Conservation (phyloP, 2,888 invertebrate genomes). For the Macaria liturata region DNA sequence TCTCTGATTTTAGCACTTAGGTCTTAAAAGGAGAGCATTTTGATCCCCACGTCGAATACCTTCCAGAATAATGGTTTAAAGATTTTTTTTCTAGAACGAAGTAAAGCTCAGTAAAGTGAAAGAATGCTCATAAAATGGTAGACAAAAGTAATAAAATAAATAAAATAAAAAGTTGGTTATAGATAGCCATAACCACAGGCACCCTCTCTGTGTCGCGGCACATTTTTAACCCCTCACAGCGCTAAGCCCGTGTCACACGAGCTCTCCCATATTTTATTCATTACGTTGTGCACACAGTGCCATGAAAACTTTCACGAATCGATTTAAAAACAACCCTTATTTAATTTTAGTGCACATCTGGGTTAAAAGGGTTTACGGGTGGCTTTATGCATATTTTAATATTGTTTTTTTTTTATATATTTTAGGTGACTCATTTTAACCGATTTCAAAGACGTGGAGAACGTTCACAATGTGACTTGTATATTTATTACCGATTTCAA, state of each 20-base stretch:
- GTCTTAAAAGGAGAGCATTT: conserved; percentile 8
- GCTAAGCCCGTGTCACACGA: conserved; percentile 45
- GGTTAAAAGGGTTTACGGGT: conserved; percentile 23
- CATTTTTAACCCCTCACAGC: conserved; percentile 65
- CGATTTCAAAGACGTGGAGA: no score
- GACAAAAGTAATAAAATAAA: conserved; percentile 10
- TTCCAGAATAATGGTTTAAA: no score
- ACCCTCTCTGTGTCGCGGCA: conserved; percentile 31
- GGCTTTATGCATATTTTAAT: not conserved
- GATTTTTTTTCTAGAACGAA: not conserved
- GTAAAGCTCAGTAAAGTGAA: conserved; percentile 12
- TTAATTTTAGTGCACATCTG: conserved; percentile 2
- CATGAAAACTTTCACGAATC: conserved; percentile 4
- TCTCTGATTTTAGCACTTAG: conserved; percentile 4
- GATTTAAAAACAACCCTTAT: conserved; percentile 6
- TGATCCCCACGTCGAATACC: not conserved
- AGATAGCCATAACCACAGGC: conserved; percentile 21
- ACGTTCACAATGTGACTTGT: no score
- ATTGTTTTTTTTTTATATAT: no score
- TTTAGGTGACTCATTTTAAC: no score
- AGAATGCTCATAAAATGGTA: conserved; percentile 20
- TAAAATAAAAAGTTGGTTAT: conserved; percentile 15
- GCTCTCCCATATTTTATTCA: conserved; percentile 71
- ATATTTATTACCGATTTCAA: no score
- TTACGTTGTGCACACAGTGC: conserved; percentile 52